phyloP scores from a whole-genome alignment of 2,797 vertebrate genomes.

The Synanceia verrucosa region DNA sequence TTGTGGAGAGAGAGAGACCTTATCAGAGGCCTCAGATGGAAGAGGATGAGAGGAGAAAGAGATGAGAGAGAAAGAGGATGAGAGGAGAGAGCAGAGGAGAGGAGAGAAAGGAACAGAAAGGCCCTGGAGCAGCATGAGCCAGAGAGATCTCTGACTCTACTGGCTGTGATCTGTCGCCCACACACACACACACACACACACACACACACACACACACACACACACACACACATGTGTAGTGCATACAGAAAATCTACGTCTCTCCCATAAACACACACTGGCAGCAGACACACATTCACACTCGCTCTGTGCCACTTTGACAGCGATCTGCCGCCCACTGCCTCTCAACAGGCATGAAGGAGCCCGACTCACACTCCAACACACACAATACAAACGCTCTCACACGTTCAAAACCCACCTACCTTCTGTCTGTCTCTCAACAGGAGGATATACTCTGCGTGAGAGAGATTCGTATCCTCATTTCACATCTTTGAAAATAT shows the following conservation, averaged over 20 bases:
- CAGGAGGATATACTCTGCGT: slow-evolving; percentile 52
- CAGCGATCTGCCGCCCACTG: slow-evolving; percentile 79
- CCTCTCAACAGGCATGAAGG: slow-evolving; percentile 74
- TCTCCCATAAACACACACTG: slow-evolving; percentile 30
- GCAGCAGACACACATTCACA: slow-evolving; percentile 23
- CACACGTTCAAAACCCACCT: slow-evolving; percentile 74
- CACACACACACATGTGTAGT: slow-evolving; percentile 66
- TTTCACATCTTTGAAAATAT: slow-evolving; percentile 59
- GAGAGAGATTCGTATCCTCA: slow-evolving; percentile 52
- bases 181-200: slow-evolving; percentile 44
- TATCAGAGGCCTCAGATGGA: slow-evolving; percentile 75
- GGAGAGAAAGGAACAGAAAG: slow-evolving; percentile 73
- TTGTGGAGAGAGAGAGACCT: slow-evolving; percentile 66
- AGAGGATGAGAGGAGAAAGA: slow-evolving; percentile 69
- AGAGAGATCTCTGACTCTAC: slow-evolving; percentile 76
- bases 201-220: slow-evolving; percentile 25
- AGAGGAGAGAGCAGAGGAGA: slow-evolving; percentile 70
- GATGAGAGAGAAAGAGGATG: slow-evolving; percentile 72
- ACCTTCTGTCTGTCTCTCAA: slow-evolving; percentile 74
- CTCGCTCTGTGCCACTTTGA: slow-evolving; percentile 71
- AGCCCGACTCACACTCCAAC: slow-evolving; percentile 66
- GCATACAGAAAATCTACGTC: slow-evolving; percentile 56
- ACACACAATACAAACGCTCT: slow-evolving; percentile 70
- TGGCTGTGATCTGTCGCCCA: slow-evolving; percentile 80
- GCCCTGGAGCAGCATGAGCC: slow-evolving; percentile 78